A percentile compares a stretch with the other conserved stretches of the same genome.
These are phyloP conservation scores for Capreolus pygargus DNA, from an alignment of 2,113 vertebrate species.

Conservation along the genomic window DNA sequence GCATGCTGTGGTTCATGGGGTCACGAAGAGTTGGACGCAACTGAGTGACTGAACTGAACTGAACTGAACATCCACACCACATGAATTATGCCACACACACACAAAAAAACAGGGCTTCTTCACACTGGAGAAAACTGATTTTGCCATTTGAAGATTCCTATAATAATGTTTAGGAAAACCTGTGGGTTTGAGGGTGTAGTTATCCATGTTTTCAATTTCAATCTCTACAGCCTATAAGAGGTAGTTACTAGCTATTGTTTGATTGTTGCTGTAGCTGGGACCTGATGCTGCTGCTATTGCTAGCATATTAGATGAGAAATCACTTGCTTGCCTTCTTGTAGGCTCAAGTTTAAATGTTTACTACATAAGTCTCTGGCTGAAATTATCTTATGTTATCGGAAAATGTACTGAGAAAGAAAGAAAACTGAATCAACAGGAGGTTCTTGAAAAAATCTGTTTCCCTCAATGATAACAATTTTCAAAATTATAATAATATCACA, in stretches of 20 bases:
- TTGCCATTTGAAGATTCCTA: neutral
- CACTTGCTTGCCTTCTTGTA: neutral
- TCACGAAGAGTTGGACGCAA: neutral
- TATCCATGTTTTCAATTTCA: neutral
- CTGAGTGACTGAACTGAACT: neutral
- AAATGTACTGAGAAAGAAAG: neutral
- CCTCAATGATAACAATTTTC: neutral
- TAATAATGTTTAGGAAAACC: neutral
- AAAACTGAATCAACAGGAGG: neutral
- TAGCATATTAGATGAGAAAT: neutral
- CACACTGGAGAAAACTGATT: neutral
- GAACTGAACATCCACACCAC: neutral
- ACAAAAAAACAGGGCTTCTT: neutral
- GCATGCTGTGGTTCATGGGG: accelerated
- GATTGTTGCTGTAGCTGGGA: neutral
- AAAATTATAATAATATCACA: neutral
- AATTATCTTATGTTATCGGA: neutral
- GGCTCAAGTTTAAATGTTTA: neutral
- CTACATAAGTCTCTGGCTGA: neutral
- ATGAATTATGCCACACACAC: neutral
- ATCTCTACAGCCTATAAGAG: neutral
- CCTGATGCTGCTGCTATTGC: neutral
- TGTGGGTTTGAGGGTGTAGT: neutral
- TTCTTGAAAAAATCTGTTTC: neutral
- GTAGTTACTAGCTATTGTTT: neutral